Evolutionary conservation across 2,888 invertebrate genomes (phyloP), one percentile per base, ranked within the genome.

Genomic region (Nomada ruficornis): DNA sequence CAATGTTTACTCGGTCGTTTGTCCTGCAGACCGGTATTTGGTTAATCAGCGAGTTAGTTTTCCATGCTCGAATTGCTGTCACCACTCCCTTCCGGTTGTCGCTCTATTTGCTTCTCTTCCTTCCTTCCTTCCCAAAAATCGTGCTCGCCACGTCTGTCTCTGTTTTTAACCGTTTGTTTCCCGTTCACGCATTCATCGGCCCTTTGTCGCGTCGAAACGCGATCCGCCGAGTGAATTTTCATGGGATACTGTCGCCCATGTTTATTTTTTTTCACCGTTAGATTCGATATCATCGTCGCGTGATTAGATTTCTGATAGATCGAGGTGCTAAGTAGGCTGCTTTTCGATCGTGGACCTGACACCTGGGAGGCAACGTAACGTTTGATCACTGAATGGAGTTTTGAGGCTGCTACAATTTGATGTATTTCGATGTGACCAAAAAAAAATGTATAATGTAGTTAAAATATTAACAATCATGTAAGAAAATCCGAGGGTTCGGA

Each of bases 41-140:
- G 89, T 90, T 91, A 91, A 91, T 91, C 91, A 91, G 90, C 78
- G 89, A 91, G 91, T 91, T 91, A 90, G 89, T 89, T 89, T 90
- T 89, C 89, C 88, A 86, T 89, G 88, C 78, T 86, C 71, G 87
- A 86, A 86, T 82, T 87, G 79, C 81, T 84, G 87, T 76, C 84
- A 83, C 84, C 84, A 77, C 77, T 77, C 72, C 82, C 79, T 65
- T 62, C 70, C 78, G 57, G 62, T 60, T 23, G 36, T 55, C 78
- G 47, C 68, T 78, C 78, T 74, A 68, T 82, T 78, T 77, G 69
- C 26, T 47, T 50, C 63, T 70, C 65, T 47, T 63, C 69, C 62
- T 57, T 55, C 15, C 62, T 44, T 36, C 15, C 62, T 44, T 36
- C 29, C 36, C n/a, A 5, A n/a, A 23, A 13, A 15, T 15, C 60